Evolutionary conservation across 1,140 invertebrate species (phyloP), one percentile per base, ranked within the genome.

Genomic region (Drosophila setifemur): DNA sequence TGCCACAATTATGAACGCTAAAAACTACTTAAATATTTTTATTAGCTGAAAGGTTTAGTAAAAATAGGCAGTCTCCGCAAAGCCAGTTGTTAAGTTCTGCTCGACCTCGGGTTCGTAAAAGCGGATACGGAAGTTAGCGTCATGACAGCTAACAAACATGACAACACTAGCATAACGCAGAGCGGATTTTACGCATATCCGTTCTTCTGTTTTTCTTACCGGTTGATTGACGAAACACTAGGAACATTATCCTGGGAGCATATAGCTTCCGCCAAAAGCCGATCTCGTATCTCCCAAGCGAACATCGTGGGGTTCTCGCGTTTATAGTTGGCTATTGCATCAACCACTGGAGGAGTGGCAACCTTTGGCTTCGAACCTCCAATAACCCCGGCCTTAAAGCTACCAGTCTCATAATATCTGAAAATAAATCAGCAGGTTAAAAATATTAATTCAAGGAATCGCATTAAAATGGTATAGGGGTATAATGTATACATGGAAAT

Each of bases 271-370:
- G 97, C 95, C 48, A 99, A 93, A 73, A 99, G 94, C 91, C 98
- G 93, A 92, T 99, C 98, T 28, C 98, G 92, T 85, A 99, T 99
- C 91, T 99, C 98, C 98, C 98, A 99, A 2, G 98, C 98, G 91
- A 99, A 99, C 98, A 99, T 99, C 11, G 98, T 99, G 0, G 98
- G 98, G 92, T 99, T 99, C 91, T 99, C 97, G 60, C 97, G 93
- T 91, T 99, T 99, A 93, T 99, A 99, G 72, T 97, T 96, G 1
- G 98, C 97, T 70, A 99, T 99, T 33, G 98, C 98, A 89, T 99
- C 97, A 19, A 99, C 98, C 7, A 99, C 98, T 39, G 97, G 96
- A 0, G 98, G 98, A 0, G 98, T 99, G 2, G 98, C 98, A 21
- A 99, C 98, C 92, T 99, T 99, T 5, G 98, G 98, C 92, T 99